Evolutionary conservation across 2,888 invertebrate species (phyloP).

Genomic region (Fissipunctia ypsillon): DNA sequence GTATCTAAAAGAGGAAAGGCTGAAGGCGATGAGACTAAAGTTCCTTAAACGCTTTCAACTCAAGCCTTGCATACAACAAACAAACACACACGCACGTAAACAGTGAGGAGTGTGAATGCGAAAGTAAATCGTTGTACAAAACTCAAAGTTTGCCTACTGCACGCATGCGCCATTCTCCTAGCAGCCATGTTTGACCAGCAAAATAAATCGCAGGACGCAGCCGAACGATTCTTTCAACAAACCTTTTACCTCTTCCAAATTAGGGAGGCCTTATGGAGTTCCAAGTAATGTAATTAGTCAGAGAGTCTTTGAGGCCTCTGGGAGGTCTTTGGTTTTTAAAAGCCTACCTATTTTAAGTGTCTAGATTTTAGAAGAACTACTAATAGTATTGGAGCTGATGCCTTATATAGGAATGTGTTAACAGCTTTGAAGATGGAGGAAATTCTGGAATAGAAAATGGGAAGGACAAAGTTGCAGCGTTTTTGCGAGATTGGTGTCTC

Average conservation of each 20-base stretch:
- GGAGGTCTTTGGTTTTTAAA: no score
- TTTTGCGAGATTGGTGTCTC: neutral
- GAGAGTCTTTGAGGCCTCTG: conserved; percentile 16
- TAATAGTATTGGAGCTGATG: conserved; percentile 20
- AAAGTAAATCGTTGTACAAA: conserved; percentile 62
- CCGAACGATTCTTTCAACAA: conserved; percentile 47
- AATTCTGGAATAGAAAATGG: conserved; percentile 7
- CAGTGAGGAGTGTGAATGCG: conserved; percentile 73
- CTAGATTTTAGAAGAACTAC: conserved; percentile 20
- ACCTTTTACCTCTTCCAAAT: conserved; percentile 60
- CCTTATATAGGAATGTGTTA: conserved; percentile 21
- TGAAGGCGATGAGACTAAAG: neutral
- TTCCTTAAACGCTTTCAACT: conserved; percentile 43
- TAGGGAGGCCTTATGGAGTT: conserved; percentile 56
- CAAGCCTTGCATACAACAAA: conserved; percentile 47
- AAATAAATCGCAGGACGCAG: conserved; percentile 57
- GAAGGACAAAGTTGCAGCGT: neutral
- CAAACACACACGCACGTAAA: conserved; percentile 70
- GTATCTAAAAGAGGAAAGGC: neutral
- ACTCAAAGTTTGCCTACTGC: conserved; percentile 57
- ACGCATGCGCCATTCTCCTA: conserved; percentile 50
- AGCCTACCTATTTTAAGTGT: conserved; percentile 33
- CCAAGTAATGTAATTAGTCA: conserved; percentile 54
- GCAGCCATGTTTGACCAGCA: conserved; percentile 48
- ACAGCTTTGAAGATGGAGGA: neutral